Conservation (phyloP, 2,113 vertebrate species). For the Burhinus oedicnemus region DNA sequence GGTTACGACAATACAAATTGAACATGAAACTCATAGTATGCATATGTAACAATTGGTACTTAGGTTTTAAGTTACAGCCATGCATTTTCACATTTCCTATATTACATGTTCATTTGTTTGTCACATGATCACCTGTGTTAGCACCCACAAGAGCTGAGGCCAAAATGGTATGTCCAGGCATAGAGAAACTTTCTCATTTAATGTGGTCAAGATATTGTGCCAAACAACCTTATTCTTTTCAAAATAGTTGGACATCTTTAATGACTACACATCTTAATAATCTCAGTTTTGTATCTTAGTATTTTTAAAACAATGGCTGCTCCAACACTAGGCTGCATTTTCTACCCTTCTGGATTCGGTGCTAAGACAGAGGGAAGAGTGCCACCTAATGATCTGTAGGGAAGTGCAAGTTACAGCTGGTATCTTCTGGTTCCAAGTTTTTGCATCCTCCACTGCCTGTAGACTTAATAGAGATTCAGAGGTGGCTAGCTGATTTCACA, state of each 20-base stretch:
- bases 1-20: neutral
- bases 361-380: constrained; percentile 41
- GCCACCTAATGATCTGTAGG: constrained; percentile 38
- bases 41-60: neutral
- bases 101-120: neutral
- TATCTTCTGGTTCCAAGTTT: neutral
- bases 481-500: neutral
- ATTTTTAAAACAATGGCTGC: neutral
- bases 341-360: neutral
- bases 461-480: neutral
- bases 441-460: neutral
- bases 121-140: neutral
- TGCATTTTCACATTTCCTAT: neutral
- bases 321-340: neutral
- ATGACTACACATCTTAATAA: neutral
- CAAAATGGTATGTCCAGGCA: neutral
- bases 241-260: neutral
- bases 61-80: neutral
- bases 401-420: neutral
- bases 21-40: neutral
- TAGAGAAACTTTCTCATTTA: neutral
- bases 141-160: neutral
- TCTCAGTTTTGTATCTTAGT: neutral
- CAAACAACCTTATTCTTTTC: neutral
- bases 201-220: neutral